phyloP scores from a whole-genome alignment of 2,888 invertebrate species.

The Pheosia tremula region DNA sequence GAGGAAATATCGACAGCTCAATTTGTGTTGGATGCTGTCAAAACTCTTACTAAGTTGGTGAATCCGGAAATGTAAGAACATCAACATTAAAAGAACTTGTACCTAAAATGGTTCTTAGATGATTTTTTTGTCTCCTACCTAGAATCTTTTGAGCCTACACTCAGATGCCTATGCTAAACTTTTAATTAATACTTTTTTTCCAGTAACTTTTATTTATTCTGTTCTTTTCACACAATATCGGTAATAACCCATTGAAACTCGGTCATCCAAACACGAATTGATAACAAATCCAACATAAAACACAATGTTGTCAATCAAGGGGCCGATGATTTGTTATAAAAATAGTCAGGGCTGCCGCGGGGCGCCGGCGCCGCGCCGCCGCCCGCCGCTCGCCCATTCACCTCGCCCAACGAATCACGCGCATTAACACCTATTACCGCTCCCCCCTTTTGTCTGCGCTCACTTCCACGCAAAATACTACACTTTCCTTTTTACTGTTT shows the following conservation, averaged over 20 bases:
- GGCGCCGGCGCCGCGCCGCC: constrained; percentile 43
- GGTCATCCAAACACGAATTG: constrained; percentile 44
- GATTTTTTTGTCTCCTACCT: no score
- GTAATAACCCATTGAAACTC: constrained; percentile 4
- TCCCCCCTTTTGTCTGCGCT: constrained; percentile 63
- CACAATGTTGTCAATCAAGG: constrained; percentile 73
- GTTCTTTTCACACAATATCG: not conserved
- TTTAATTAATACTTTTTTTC: no score
- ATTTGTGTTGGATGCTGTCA: no score
- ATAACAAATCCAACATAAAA: constrained; percentile 59
- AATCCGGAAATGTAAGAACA: no score
- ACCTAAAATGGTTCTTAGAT: no score
- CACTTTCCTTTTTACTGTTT: constrained; percentile 83
- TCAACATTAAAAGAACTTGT: no score
- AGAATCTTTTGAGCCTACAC: no score
- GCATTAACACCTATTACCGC: constrained; percentile 79
- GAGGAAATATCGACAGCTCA: no score
- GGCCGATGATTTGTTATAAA: constrained; percentile 77
- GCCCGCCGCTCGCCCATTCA: constrained; percentile 56
- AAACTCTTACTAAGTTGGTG: no score
- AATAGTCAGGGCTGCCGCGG: constrained; percentile 51
- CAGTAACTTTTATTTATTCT: not conserved
- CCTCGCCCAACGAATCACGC: constrained; percentile 69
- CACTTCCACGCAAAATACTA: constrained; percentile 77
- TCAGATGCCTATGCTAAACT: no score